These are phyloP conservation scores for Pristionchus pacificus DNA, from an alignment of 1,140 invertebrate genomes.

Conservation along the genomic window DNA sequence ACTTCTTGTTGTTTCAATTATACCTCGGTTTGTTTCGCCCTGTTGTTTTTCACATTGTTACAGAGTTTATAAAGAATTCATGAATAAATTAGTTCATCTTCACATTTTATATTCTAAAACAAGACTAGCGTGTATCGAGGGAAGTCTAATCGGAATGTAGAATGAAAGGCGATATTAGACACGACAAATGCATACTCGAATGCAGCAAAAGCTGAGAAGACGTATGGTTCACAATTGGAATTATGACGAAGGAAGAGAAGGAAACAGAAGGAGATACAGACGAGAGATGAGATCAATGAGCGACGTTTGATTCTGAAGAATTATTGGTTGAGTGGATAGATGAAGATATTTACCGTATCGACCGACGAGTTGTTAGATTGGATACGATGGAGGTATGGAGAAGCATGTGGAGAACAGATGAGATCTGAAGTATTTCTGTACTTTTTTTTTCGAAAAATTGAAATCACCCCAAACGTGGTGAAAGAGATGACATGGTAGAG, in stretches of 20 bases:
- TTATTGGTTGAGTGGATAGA: not conserved
- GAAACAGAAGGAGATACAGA: not conserved
- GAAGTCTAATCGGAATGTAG: not conserved
- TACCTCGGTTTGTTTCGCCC: no score
- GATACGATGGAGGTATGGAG: not conserved
- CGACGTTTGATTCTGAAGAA: not conserved
- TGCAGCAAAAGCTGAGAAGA: not conserved
- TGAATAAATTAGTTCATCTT: no score
- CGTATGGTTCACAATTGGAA: not conserved
- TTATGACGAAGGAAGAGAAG: not conserved
- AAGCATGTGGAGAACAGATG: not conserved
- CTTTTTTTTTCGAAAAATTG: not conserved
- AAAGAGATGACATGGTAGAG: not conserved
- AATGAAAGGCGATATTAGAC: not conserved
- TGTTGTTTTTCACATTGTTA: no score
- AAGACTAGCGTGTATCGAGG: not conserved
- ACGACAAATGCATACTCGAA: not conserved
- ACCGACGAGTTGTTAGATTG: not conserved
- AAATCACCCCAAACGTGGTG: not conserved
- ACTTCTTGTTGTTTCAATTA: no score
- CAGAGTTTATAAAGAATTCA: no score
- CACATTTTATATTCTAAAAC: no score
- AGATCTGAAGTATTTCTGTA: not conserved
- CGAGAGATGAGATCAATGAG: not conserved
- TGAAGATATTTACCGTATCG: not conserved